Evolutionary conservation across 2,797 vertebrate genomes (phyloP).

Genomic region (Lacerta viridis): DNA sequence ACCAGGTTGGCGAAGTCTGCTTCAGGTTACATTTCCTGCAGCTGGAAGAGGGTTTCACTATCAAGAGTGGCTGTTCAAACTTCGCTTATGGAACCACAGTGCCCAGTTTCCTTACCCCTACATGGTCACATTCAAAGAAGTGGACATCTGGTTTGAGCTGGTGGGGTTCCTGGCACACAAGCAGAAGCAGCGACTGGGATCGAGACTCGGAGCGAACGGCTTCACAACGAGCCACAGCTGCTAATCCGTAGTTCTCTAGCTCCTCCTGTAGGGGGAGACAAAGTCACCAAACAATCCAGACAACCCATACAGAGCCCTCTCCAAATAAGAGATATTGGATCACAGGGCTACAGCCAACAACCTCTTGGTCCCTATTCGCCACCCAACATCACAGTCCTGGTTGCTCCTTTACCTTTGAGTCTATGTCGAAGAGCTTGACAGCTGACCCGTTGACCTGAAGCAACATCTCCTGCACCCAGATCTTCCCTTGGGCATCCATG

Average conservation of each 20-base stretch:
- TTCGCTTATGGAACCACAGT: background rate
- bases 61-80: background rate
- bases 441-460: slow-evolving; percentile 74
- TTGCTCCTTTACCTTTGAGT: slow-evolving; percentile 69
- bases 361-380: background rate
- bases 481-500: slow-evolving; percentile 83
- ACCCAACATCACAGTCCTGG: background rate
- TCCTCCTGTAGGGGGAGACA: slow-evolving; percentile 80
- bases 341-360: background rate
- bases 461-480: slow-evolving; percentile 89
- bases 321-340: background rate
- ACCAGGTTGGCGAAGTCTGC: background rate
- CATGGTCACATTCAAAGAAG: slow-evolving; percentile 82
- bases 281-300: background rate
- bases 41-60: slow-evolving; percentile 35
- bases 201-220: slow-evolving; percentile 76
- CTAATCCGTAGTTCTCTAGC: slow-evolving; percentile 83
- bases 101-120: background rate
- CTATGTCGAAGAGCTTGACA: slow-evolving; percentile 71
- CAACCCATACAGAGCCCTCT: background rate
- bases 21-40: background rate
- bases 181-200: slow-evolving; percentile 82
- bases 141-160: slow-evolving; percentile 85
- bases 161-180: slow-evolving; percentile 83
- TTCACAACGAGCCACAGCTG: slow-evolving; percentile 84